A percentile compares a stretch with the other conserved stretches of the same genome.
These are phyloP conservation scores for Decapterus maruadsi DNA, from an alignment of 2,797 vertebrate species.

Conservation along the genomic window DNA sequence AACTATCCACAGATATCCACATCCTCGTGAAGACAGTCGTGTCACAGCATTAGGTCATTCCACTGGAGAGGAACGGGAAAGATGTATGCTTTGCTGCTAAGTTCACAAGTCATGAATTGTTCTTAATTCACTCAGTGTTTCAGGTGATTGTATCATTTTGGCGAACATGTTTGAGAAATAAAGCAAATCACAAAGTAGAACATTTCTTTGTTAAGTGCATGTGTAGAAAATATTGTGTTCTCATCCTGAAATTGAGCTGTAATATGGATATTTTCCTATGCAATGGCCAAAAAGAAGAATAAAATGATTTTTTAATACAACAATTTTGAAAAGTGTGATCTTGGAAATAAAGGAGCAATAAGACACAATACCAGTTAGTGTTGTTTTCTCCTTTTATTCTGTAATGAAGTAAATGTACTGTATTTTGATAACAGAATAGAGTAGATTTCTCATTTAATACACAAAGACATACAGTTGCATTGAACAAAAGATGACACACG, in stretches of 20 bases:
- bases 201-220: not conserved
- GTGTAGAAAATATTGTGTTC: not conserved
- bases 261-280: slow-evolving; percentile 25
- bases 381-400: slow-evolving; percentile 19
- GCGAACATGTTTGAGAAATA: slow-evolving; percentile 21
- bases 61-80: slow-evolving; percentile 40
- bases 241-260: slow-evolving; percentile 7
- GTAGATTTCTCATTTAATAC: not conserved
- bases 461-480: not conserved
- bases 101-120: slow-evolving; percentile 25
- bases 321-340: slow-evolving; percentile 18
- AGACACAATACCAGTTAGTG: slow-evolving; percentile 7
- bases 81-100: slow-evolving; percentile 38
- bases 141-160: slow-evolving; percentile 25
- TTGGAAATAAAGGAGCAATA: slow-evolving; percentile 54
- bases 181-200: not conserved
- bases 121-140: slow-evolving; percentile 37
- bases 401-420: not conserved
- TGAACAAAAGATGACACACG: not conserved
- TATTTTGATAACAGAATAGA: not conserved
- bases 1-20: slow-evolving; percentile 17
- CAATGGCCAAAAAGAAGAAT: slow-evolving; percentile 16
- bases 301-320: slow-evolving; percentile 1
- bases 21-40: slow-evolving; percentile 12
- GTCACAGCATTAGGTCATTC: slow-evolving; percentile 50